Base-by-base conservation (phyloP, 2,888 invertebrate genomes). In the Dicyrtomina minuta region DNA sequence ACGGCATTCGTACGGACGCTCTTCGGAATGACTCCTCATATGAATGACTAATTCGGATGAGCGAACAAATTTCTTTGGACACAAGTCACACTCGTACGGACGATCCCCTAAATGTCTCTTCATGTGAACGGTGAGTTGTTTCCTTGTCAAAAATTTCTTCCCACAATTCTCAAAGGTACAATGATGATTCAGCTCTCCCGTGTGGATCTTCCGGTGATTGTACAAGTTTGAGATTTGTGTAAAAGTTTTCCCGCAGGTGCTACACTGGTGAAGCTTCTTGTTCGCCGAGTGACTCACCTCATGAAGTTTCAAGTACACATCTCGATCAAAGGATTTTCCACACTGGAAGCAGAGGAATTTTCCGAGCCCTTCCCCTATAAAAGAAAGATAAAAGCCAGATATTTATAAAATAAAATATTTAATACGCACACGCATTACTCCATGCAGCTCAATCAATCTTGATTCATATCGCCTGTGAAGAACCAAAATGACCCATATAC, bases 341-440 rank as follows among this genome's bases (percentile, higher is more conserved):
- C 68, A 68, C n/a, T n/a, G n/a, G n/a, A n/a, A n/a, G n/a, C 68
- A 68, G 2, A 68, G 55, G 55, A 68, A 68, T 1, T 24, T 68
- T 8, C 68, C 68, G n/a, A 68, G 61, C 22, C 68, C 68, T 59
- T 68, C 68, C 4, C 68, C 68, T 68, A 41, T 15, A 27, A 49
- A 33, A 24, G 12, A 26, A 26, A n/a, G n/a, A n/a, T n/a, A n/a
- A n/a, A n/a, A n/a, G n/a, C n/a, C n/a, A n/a, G n/a, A n/a, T n/a
- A n/a, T n/a, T n/a, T n/a, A n/a, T n/a, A n/a, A n/a, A n/a, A n/a
- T n/a, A n/a, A n/a, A n/a, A n/a, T n/a, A n/a, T n/a, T n/a, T n/a
- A n/a, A n/a, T n/a, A n/a, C n/a, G n/a, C n/a, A n/a, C n/a, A n/a
- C n/a, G n/a, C n/a, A n/a, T n/a, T n/a, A n/a, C n/a, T n/a, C n/a